Conservation (phyloP, 2,888 invertebrate genomes). For the Oscheius sp. region DNA sequence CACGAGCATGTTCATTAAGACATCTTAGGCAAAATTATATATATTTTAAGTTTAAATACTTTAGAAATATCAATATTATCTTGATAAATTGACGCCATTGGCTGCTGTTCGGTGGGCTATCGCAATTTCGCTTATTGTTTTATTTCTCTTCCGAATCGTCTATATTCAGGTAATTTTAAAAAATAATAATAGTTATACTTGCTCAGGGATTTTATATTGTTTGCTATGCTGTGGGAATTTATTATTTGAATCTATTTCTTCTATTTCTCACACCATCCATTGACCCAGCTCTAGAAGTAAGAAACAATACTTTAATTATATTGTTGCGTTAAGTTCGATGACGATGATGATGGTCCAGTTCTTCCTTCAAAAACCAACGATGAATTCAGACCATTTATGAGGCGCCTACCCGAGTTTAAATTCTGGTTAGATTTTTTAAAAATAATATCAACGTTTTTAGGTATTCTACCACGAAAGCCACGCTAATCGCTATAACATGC, state of each 20-base stretch:
- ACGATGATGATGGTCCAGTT: constrained; percentile 78
- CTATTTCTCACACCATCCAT: constrained; percentile 99
- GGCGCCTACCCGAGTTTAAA: constrained; percentile 96
- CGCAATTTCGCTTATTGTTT: constrained; percentile 55
- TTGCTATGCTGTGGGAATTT: constrained; percentile 97
- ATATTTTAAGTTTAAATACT: too few species aligned
- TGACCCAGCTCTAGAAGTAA: constrained; percentile 84
- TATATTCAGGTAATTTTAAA: constrained; percentile 58
- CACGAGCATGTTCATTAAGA: too few species aligned
- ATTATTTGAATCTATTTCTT: constrained; percentile 98
- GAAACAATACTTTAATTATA: neutral
- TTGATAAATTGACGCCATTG: constrained; percentile 69
- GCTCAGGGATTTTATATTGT: constrained; percentile 97
- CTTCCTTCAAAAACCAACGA: constrained; percentile 93
- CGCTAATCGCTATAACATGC: constrained; percentile 85
- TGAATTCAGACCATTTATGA: constrained; percentile 97
- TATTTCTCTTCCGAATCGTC: constrained; percentile 62
- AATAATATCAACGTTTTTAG: constrained; percentile 61
- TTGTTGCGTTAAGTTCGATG: constrained; percentile 38
- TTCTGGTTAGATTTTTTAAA: constrained; percentile 75
- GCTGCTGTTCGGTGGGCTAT: constrained; percentile 66
- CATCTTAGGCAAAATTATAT: too few species aligned
- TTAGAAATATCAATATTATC: constrained; percentile 69
- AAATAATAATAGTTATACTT: neutral
- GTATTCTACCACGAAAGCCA: constrained; percentile 92